Conservation (phyloP, 1,140 invertebrate species). For the Drosophila erecta region DNA sequence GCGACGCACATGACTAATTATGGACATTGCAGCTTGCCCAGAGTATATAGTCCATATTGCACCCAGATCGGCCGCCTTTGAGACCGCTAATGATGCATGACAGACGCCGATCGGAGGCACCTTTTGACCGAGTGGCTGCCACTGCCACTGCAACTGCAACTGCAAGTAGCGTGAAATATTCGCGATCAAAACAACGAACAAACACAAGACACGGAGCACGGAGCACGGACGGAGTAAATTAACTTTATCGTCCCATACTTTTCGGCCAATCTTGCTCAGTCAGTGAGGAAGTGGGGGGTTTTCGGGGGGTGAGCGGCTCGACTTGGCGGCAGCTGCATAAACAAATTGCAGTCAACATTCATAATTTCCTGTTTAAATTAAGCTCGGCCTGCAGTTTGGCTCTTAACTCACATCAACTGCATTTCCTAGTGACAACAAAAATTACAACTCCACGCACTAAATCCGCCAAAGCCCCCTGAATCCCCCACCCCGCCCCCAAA, state of each 20-base stretch:
- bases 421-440: slow-evolving; percentile 82
- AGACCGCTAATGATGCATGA: slow-evolving; percentile 74
- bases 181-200: slow-evolving; percentile 72
- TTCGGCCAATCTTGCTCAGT: slow-evolving; percentile 59
- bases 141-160: neutral
- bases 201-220: slow-evolving; percentile 57
- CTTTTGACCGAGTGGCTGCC: slow-evolving; percentile 31
- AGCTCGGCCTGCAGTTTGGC: slow-evolving; percentile 65
- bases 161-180: slow-evolving; percentile 77
- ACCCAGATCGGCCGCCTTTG: slow-evolving; percentile 41
- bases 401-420: slow-evolving; percentile 75
- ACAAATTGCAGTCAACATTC: slow-evolving; percentile 83
- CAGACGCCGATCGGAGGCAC: slow-evolving; percentile 57
- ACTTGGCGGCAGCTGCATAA: slow-evolving; percentile 72
- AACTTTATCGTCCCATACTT: slow-evolving; percentile 71
- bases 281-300: slow-evolving; percentile 7
- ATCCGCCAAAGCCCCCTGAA: slow-evolving; percentile 38
- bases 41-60: neutral
- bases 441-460: slow-evolving; percentile 60
- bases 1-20: slow-evolving; percentile 78
- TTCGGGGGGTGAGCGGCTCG: slow-evolving; percentile 35
- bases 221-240: slow-evolving; percentile 70
- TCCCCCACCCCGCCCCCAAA: slow-evolving; percentile 14
- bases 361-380: slow-evolving; percentile 84
- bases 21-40: slow-evolving; percentile 59